Evolutionary conservation across 2,797 vertebrate genomes (phyloP), one percentile per base, ranked within the genome.

Genomic region (Scolopax rusticola): DNA sequence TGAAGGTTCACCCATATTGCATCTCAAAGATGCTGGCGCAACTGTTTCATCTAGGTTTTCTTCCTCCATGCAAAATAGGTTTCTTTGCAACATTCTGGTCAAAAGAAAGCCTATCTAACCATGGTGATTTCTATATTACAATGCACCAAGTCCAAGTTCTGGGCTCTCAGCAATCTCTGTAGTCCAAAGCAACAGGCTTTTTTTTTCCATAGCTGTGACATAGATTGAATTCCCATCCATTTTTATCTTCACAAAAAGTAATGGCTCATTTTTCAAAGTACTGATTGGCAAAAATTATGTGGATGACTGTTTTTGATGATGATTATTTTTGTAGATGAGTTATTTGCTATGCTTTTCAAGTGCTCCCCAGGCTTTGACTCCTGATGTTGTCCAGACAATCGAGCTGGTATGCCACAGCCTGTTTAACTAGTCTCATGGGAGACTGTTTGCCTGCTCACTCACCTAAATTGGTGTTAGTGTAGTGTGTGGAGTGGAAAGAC

Each of bases 241-340:
- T 36, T 36, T 36, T 93, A 77, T 74, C 84, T 88, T 93, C 77
- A 80, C 80, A 82, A 68, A 89, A 84, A 94, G 20, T 28, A 53
- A 64, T 91, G 83, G 70, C 56, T 96, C 56, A 40, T 89, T 94
- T 95, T 95, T 95, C 85, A 83, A 88, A 90, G 60, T 76, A 79
- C 80, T 84, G 59, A 86, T 82, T 89, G 74, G 60, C 74, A 87
- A 79, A 90, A 84, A 80, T 80, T 25, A 94, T 93, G 86, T 96
- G 95, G 93, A 80, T 93, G 93, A 68, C 75, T 96, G 80, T 90
- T 96, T 92, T 89, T 95, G 77, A 93, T 84, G 24, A 84, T 92
- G 48, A 87, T 96, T 90, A 89, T 94, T 96, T 95, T 87, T 94
- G 80, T 94, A 54, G 70, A 91, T 82, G 87, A 85, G 53, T 82